Evolutionary conservation across 2,113 vertebrate genomes (phyloP).

Genomic region (Apteryx mantelli): DNA sequence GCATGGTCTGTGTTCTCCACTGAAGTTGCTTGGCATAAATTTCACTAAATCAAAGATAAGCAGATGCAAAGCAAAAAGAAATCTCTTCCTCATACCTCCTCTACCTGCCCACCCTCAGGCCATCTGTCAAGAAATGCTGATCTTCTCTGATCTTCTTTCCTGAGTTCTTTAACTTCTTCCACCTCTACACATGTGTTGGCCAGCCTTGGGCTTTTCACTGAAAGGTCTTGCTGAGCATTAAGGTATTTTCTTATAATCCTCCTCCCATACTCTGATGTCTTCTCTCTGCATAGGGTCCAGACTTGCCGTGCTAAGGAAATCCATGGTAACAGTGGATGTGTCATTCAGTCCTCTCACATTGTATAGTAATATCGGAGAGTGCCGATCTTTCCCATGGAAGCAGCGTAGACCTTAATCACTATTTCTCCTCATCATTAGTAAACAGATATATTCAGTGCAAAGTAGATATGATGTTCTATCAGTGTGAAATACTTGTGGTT

Average conservation of each 20-base stretch:
- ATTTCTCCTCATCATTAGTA: not conserved
- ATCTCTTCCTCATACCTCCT: not conserved
- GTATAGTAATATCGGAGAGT: not conserved
- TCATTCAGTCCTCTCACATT: not conserved
- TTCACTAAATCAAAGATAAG: not conserved
- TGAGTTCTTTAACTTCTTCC: not conserved
- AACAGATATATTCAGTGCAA: not conserved
- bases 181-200: not conserved
- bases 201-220: not conserved
- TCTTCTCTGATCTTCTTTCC: not conserved
- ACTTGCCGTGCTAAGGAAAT: not conserved
- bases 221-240: not conserved
- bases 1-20: not conserved
- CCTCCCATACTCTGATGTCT: not conserved
- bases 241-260: not conserved
- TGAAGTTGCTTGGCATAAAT: not conserved
- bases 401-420: not conserved
- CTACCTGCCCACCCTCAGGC: not conserved
- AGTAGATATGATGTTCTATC: not conserved
- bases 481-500: not conserved
- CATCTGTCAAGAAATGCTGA: not conserved
- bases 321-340: not conserved
- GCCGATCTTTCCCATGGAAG: not conserved
- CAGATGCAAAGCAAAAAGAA: not conserved
- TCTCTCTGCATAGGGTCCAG: not conserved